Percentiles rank a stretch among this genome's conserved stretches.
phyloP scores from a whole-genome alignment of 2,797 vertebrate species.

The Trachops cirrhosus region DNA sequence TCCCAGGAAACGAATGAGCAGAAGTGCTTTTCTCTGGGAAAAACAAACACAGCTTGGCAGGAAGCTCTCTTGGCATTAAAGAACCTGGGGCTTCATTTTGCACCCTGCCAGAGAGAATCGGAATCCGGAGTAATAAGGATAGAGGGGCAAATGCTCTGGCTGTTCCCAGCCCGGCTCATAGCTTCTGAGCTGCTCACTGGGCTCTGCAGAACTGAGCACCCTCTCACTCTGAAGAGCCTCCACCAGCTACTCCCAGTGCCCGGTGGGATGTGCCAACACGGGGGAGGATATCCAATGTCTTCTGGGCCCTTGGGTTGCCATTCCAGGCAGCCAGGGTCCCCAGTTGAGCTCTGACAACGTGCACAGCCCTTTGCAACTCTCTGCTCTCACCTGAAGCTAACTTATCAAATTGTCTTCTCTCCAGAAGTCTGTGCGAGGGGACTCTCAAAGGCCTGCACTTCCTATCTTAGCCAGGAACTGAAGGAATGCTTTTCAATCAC shows the following conservation, averaged over 20 bases:
- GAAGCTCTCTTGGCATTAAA: slow-evolving; percentile 48
- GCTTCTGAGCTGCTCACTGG: not conserved
- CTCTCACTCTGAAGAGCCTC: not conserved
- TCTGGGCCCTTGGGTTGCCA: not conserved
- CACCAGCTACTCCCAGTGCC: not conserved
- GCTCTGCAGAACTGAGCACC: not conserved
- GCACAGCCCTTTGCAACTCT: not conserved
- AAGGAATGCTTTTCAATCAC: slow-evolving; percentile 4
- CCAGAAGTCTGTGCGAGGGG: not conserved
- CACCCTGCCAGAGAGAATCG: not conserved
- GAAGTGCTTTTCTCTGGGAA: slow-evolving; percentile 59
- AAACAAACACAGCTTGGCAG: not conserved
- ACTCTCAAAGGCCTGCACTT: not conserved
- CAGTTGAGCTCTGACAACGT: not conserved
- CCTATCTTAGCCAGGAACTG: not conserved
- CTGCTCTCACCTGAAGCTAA: not conserved
- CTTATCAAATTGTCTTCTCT: not conserved
- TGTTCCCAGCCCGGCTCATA: not conserved
- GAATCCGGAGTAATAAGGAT: not conserved
- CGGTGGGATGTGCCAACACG: not conserved
- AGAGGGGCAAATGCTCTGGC: not conserved
- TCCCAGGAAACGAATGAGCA: not conserved
- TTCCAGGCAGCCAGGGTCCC: not conserved
- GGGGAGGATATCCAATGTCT: not conserved
- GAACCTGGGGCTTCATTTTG: slow-evolving; percentile 19